Percentiles rank a stretch among this genome's conserved stretches.
Evolutionary conservation across 2,113 vertebrate species (phyloP).

Genomic region (Butastur rufipennis): DNA sequence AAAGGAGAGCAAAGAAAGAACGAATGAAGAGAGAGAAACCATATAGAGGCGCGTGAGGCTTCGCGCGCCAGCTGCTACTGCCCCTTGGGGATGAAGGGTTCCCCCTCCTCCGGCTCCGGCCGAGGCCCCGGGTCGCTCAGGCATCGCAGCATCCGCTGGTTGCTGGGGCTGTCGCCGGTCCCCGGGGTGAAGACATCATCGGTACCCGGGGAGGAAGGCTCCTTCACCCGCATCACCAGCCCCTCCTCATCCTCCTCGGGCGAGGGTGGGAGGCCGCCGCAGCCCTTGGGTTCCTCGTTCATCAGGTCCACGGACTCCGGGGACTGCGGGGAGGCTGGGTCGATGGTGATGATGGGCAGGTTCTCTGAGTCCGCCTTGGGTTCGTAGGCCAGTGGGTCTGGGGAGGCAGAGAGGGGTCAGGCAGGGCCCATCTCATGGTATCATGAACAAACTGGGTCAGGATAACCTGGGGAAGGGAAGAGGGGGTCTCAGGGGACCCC

Average conservation of each 20-base stretch:
- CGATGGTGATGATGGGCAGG: constrained; percentile 89
- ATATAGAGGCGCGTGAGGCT: background rate
- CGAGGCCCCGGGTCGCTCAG: constrained; percentile 94
- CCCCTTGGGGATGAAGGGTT: constrained; percentile 86
- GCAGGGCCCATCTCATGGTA: fast-evolving
- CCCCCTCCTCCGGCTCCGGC: constrained; percentile 84
- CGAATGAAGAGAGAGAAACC: background rate
- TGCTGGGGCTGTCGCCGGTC: constrained; percentile 68
- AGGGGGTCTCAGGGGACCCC: background rate
- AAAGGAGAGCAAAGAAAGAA: background rate
- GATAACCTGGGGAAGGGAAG: background rate
- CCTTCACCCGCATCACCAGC: constrained; percentile 79
- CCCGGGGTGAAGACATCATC: constrained; percentile 75
- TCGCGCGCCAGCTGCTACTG: constrained; percentile 30
- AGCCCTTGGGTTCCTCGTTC: constrained; percentile 79
- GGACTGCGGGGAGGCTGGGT: constrained; percentile 90
- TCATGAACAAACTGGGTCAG: background rate
- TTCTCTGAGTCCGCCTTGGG: constrained; percentile 66
- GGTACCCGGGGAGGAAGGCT: constrained; percentile 69
- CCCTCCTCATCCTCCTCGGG: constrained; percentile 74
- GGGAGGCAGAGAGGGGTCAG: background rate
- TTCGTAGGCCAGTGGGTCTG: constrained; percentile 88
- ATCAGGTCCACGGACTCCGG: constrained; percentile 82
- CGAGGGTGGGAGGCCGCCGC: background rate
- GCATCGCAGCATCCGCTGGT: constrained; percentile 86